Conservation (phyloP, 2,888 invertebrate genomes). For the Macaria notata region DNA sequence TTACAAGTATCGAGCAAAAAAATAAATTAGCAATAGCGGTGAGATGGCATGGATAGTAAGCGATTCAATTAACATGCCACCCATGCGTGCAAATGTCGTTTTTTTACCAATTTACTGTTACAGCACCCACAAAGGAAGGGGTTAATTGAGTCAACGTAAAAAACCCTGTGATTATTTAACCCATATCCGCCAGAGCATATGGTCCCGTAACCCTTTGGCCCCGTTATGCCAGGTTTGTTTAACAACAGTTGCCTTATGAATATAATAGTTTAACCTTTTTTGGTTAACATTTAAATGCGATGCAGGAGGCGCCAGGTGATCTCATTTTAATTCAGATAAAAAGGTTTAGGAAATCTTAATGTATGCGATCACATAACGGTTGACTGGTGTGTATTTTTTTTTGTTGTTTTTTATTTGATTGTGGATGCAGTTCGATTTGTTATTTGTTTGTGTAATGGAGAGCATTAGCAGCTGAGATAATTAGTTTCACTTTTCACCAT, state of each 20-base stretch:
- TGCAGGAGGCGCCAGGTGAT: slow-evolving; percentile 63
- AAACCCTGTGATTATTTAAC: slow-evolving; percentile 76
- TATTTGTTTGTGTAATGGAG: neutral
- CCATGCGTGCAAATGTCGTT: slow-evolving; percentile 65
- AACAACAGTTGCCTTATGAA: slow-evolving; percentile 72
- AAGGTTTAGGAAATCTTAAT: slow-evolving; percentile 28
- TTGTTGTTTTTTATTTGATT: too few relatives aligned
- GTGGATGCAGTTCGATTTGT: too few relatives aligned
- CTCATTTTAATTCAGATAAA: slow-evolving; percentile 39
- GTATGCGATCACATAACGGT: slow-evolving; percentile 24
- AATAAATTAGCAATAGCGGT: slow-evolving; percentile 40
- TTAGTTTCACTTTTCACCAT: slow-evolving; percentile 74
- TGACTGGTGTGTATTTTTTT: neutral
- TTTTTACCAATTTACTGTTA: slow-evolving; percentile 66
- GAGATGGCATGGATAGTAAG: slow-evolving; percentile 52
- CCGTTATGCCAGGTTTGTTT: slow-evolving; percentile 68
- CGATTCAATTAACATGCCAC: slow-evolving; percentile 66
- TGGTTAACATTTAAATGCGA: slow-evolving; percentile 36
- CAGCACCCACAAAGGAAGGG: slow-evolving; percentile 62
- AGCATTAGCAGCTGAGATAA: slow-evolving; percentile 26
- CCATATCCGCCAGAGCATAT: slow-evolving; percentile 77
- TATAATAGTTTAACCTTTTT: slow-evolving; percentile 64
- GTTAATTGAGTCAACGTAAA: slow-evolving; percentile 67
- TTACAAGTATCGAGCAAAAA: slow-evolving; percentile 41
- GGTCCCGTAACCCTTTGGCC: slow-evolving; percentile 79